A percentile compares a stretch with the other conserved stretches of the same genome.
phyloP scores from a whole-genome alignment of 2,888 invertebrate species.

The Metopia argyrocephala region DNA sequence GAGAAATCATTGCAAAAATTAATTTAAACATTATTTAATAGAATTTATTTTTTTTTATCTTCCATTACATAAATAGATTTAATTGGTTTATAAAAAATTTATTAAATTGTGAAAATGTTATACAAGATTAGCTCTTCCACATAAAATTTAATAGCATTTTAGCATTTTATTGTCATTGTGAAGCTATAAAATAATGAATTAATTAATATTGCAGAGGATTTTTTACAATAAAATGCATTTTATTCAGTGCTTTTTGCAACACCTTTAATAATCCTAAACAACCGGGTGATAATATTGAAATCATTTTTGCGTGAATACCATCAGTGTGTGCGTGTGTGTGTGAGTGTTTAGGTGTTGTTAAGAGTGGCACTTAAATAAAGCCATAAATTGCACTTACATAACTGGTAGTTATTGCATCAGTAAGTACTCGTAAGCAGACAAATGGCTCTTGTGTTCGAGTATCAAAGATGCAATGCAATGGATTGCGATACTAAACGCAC shows the following conservation, averaged over 20 bases:
- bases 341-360: not conserved
- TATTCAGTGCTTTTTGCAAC: constrained; percentile 4
- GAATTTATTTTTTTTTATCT: no score
- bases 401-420: constrained; percentile 20
- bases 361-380: constrained; percentile 11
- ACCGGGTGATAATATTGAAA: not conserved
- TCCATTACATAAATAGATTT: no score
- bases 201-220: no score
- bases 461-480: constrained; percentile 2
- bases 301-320: constrained; percentile 16
- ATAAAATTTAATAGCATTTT: no score
- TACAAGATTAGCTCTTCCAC: no score
- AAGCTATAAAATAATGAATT: no score
- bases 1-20: no score
- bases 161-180: no score
- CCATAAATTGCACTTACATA: constrained; percentile 50
- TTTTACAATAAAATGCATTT: constrained; percentile 27
- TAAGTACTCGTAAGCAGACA: not conserved
- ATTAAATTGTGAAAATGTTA: no score
- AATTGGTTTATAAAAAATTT: no score
- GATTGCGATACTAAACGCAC: constrained; percentile 8
- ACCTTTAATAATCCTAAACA: constrained; percentile 14
- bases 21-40: no score
- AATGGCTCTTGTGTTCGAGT: constrained; percentile 4
- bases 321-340: not conserved